A percentile compares a stretch with the other conserved stretches of the same genome.
Conservation (phyloP, 53 echinoderm and acorn worm species). For the Arbacia lixula region DNA sequence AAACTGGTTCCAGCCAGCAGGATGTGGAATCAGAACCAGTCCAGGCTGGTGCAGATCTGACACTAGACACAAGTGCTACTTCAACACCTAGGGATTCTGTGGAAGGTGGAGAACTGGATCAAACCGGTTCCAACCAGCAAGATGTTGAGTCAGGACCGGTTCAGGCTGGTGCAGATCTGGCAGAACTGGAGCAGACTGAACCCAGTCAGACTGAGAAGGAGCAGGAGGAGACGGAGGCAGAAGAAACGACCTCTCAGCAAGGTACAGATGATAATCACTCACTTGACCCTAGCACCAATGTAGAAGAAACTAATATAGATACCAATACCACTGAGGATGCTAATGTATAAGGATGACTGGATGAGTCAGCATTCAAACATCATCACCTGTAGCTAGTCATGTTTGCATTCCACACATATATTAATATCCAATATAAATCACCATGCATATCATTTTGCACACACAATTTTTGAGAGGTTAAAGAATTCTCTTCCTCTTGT, state of each 20-base stretch:
- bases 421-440: too few relatives aligned
- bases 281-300: slow-evolving; percentile 1
- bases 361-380: too few relatives aligned
- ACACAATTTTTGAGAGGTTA: too few relatives aligned
- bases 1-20: slow-evolving; percentile 13
- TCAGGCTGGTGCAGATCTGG: slow-evolving; percentile 54
- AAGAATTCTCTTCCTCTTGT: too few relatives aligned
- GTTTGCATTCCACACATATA: too few relatives aligned
- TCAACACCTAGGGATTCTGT: neutral
- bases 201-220: slow-evolving; percentile 62
- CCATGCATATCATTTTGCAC: too few relatives aligned
- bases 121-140: slow-evolving; percentile 13
- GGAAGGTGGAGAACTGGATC: neutral
- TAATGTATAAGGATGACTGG: neutral
- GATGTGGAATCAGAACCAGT: neutral
- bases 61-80: neutral
- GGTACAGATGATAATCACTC: slow-evolving; percentile 29
- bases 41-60: slow-evolving; percentile 39
- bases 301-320: slow-evolving; percentile 29
- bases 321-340: too few relatives aligned
- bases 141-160: neutral
- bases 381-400: too few relatives aligned
- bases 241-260: too few relatives aligned
- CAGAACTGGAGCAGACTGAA: slow-evolving; percentile 66
- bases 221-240: slow-evolving; percentile 50